These are phyloP conservation scores for Ibidorhyncha struthersii DNA, from an alignment of 2,113 vertebrate genomes.

Conservation along the genomic window DNA sequence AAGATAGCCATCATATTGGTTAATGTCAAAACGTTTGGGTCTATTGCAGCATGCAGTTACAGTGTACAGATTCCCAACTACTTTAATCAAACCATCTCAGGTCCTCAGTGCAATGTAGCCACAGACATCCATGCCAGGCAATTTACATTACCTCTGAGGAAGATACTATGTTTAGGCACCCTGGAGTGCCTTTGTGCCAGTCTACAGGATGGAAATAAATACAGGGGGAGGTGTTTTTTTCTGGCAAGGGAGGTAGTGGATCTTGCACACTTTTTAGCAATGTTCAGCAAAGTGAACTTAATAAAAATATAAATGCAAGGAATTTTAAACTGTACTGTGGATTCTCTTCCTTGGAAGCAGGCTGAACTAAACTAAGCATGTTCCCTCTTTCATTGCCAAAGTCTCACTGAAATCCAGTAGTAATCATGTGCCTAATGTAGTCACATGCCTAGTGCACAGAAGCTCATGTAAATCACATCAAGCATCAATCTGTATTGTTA, in stretches of 20 bases:
- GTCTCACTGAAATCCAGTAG: not conserved
- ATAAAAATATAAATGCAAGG: not conserved
- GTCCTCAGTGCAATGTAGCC: not conserved
- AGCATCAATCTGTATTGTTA: not conserved
- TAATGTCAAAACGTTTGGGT: not conserved
- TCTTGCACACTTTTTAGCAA: not conserved
- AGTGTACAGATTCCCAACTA: not conserved
- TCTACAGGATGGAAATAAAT: not conserved
- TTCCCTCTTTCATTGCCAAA: not conserved
- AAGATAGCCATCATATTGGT: not conserved
- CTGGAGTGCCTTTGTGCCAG: not conserved
- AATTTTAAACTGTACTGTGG: not conserved
- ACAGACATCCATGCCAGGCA: not conserved
- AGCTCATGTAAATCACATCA: not conserved
- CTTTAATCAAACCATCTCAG: not conserved
- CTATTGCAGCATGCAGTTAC: not conserved
- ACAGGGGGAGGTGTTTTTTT: not conserved
- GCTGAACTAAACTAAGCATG: not conserved
- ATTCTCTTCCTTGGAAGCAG: not conserved
- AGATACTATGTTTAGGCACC: not conserved
- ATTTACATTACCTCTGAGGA: not conserved
- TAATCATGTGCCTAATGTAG: not conserved
- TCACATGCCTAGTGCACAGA: not conserved
- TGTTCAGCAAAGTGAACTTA: not conserved
- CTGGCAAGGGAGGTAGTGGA: not conserved